Conservation (phyloP, 2,113 vertebrate genomes). For the Australoheros scitulus region DNA sequence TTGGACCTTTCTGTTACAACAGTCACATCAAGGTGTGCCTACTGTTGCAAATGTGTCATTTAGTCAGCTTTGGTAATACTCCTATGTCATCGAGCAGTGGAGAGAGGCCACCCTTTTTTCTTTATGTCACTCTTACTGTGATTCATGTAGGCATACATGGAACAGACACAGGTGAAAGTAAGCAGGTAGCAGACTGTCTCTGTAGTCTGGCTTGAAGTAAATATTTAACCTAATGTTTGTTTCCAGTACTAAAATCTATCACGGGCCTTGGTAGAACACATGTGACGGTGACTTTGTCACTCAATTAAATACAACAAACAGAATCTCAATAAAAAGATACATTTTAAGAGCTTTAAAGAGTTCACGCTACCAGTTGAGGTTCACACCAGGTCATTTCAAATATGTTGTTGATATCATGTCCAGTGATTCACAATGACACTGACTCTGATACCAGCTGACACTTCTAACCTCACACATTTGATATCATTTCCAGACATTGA, state of each 20-base stretch:
- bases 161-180: neutral
- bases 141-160: neutral
- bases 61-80: neutral
- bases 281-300: neutral
- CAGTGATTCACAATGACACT: slow-evolving; percentile 18
- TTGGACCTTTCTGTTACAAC: neutral
- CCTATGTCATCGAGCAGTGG: neutral
- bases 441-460: slow-evolving; percentile 13
- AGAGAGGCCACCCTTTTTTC: neutral
- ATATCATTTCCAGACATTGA: slow-evolving; percentile 51
- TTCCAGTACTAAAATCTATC: neutral
- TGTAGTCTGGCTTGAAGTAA: neutral
- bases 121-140: neutral
- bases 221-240: slow-evolving; percentile 60
- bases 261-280: neutral
- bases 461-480: slow-evolving; percentile 3
- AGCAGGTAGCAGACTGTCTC: neutral
- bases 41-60: neutral
- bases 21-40: neutral
- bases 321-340: neutral
- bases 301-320: neutral
- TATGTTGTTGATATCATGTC: neutral
- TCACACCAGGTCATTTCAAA: neutral
- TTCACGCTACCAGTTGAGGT: neutral
- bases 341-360: neutral